These are phyloP conservation scores for Paradoxurus hermaphroditus DNA, from an alignment of 2,113 vertebrate genomes.

Conservation along the genomic window DNA sequence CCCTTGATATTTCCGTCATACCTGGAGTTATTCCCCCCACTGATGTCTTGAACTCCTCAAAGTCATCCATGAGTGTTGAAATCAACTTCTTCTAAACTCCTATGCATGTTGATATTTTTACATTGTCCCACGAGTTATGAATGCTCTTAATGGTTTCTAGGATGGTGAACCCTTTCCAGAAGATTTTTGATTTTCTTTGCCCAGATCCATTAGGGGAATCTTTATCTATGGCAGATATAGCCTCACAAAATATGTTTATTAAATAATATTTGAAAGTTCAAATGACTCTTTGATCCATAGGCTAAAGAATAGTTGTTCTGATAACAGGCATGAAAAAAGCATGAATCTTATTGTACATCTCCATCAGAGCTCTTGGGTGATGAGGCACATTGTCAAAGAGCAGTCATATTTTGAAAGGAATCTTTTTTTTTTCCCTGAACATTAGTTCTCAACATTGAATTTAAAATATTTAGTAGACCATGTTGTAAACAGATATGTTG, in stretches of 20 bases:
- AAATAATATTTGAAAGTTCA: too few relatives aligned
- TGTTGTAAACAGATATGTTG: background rate
- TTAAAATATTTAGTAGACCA: background rate
- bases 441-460: background rate
- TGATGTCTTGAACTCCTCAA: background rate
- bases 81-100: background rate
- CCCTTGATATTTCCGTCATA: background rate
- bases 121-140: background rate
- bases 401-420: background rate
- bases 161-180: background rate
- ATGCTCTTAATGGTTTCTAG: background rate
- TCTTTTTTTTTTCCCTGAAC: background rate
- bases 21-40: background rate
- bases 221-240: too few relatives aligned
- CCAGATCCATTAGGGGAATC: too few relatives aligned
- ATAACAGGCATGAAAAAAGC: too few relatives aligned
- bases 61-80: background rate
- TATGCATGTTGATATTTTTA: background rate
- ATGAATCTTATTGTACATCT: too few relatives aligned
- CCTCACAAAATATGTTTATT: too few relatives aligned
- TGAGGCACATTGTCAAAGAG: too few relatives aligned
- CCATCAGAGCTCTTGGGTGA: too few relatives aligned
- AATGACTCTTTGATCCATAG: too few relatives aligned
- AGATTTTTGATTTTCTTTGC: background rate
- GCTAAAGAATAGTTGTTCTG: too few relatives aligned